phyloP scores from a whole-genome alignment of 2,113 vertebrate species.

The Promerops cafer region DNA sequence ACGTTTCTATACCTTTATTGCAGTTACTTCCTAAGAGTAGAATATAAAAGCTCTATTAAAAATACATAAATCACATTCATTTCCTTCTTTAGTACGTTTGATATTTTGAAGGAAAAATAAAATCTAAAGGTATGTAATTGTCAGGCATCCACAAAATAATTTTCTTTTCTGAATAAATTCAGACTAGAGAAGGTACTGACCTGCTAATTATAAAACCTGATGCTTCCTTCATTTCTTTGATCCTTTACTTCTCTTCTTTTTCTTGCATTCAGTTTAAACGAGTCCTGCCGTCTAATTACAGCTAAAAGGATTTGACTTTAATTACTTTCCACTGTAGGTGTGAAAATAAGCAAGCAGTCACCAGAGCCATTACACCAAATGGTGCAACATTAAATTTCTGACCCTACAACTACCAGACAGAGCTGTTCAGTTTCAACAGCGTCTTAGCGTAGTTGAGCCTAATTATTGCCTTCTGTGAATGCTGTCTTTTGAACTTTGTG shows the following conservation, averaged over 20 bases:
- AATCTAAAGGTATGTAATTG: not conserved
- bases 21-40: not conserved
- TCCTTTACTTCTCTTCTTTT: not conserved
- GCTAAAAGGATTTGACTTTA: slow-evolving; percentile 23
- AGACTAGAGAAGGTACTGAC: not conserved
- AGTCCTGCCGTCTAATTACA: slow-evolving; percentile 2
- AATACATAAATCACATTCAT: not conserved
- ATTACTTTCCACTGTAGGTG: slow-evolving; percentile 30
- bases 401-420: not conserved
- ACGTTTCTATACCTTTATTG: not conserved
- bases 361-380: not conserved
- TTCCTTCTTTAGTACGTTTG: not conserved
- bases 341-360: slow-evolving; percentile 17
- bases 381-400: not conserved
- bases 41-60: not conserved
- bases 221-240: not conserved
- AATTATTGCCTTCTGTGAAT: not conserved
- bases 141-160: not conserved
- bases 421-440: not conserved
- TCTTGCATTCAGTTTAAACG: not conserved
- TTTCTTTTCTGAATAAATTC: not conserved
- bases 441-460: not conserved
- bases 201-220: not conserved
- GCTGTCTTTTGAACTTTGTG: not conserved
- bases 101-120: not conserved